These are phyloP conservation scores for Melikaiella ostensackeni DNA, from an alignment of 2,888 invertebrate species.

Conservation along the genomic window DNA sequence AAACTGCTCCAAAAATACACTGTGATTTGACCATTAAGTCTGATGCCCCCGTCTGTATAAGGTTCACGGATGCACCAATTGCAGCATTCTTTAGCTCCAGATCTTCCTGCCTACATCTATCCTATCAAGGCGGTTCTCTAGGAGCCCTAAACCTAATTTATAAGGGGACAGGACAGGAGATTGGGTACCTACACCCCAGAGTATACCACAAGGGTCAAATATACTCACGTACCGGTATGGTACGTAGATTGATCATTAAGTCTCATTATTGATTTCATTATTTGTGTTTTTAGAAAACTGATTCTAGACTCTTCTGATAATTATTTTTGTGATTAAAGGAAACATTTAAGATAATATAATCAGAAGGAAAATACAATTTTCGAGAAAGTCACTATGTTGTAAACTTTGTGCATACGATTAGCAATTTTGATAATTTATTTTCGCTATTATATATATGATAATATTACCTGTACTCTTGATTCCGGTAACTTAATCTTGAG, in stretches of 20 bases:
- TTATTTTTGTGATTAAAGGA: too few species aligned
- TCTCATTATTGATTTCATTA: background rate
- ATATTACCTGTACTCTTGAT: conserved; percentile 96
- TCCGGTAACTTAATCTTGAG: conserved; percentile 98
- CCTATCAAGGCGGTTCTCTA: too few species aligned
- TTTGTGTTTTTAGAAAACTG: background rate
- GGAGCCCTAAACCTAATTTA: too few species aligned
- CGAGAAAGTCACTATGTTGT: background rate
- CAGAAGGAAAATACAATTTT: background rate
- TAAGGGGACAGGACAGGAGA: too few species aligned
- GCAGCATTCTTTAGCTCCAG: too few species aligned
- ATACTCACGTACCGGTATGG: background rate
- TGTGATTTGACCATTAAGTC: too few species aligned
- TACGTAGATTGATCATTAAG: background rate
- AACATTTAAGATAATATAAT: background rate
- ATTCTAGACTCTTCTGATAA: background rate
- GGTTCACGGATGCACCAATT: too few species aligned
- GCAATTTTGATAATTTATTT: background rate
- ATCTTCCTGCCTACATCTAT: too few species aligned
- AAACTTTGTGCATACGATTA: background rate
- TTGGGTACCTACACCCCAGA: too few species aligned
- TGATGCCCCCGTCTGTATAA: too few species aligned
- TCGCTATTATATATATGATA: background rate
- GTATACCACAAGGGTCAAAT: too few species aligned
- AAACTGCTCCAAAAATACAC: too few species aligned